Percentiles rank a stretch among this genome's conserved stretches.
These are phyloP conservation scores for Dryococelus australis DNA, from an alignment of 2,888 invertebrate species.

Conservation along the genomic window DNA sequence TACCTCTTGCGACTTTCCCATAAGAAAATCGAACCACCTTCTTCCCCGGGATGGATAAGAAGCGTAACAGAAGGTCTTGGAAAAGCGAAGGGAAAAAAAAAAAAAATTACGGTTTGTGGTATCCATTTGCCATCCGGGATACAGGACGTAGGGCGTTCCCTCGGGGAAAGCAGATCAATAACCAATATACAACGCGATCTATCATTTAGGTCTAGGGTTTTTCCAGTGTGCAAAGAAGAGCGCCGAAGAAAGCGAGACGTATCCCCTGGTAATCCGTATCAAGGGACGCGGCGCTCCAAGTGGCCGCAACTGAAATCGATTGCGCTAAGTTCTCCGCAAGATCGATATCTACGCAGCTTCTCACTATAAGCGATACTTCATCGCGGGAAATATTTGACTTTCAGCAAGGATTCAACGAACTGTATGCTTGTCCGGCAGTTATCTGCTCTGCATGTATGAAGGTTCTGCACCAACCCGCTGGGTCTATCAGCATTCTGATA, in stretches of 20 bases:
- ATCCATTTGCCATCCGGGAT: background rate
- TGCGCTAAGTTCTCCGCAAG: too few species aligned
- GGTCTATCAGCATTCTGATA: too few species aligned
- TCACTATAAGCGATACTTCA: too few species aligned
- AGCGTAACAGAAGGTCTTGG: background rate
- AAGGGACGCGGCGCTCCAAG: background rate
- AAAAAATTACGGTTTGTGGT: background rate
- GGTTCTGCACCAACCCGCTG: too few species aligned
- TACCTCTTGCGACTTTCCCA: background rate
- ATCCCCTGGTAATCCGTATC: background rate
- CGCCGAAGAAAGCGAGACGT: background rate
- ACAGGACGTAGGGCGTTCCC: background rate
- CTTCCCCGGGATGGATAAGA: background rate
- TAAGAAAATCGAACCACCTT: background rate
- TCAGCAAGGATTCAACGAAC: too few species aligned
- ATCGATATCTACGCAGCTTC: too few species aligned
- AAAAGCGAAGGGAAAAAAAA: background rate
- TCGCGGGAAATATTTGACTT: too few species aligned
- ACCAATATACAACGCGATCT: conserved; percentile 1
- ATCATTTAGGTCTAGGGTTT: background rate
- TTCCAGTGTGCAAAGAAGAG: background rate
- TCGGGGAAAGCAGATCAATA: background rate
- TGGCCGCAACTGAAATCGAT: background rate
- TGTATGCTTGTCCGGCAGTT: too few species aligned
- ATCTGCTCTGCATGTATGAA: too few species aligned